Evolutionary conservation across 2,888 invertebrate genomes (phyloP), one percentile per base, ranked within the genome.

Genomic region (Ferrisia virgata): DNA sequence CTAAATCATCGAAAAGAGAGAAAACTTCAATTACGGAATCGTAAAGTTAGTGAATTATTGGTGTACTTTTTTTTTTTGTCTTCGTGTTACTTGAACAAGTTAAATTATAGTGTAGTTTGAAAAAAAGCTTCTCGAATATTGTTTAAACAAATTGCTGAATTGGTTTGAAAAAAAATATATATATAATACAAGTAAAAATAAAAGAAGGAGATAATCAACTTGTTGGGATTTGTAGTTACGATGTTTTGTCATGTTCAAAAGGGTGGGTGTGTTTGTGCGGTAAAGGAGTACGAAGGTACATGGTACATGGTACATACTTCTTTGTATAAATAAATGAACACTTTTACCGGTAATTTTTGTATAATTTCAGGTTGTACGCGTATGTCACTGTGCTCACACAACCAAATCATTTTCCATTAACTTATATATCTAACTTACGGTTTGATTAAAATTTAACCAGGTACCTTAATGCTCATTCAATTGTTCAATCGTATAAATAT

Each of bases 401-500:
- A 31, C 28, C 9, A 33, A n/a, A 13, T n/a, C 25, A 3, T 69
- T 76, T n/a, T 36, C 72, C 36, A 76, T 76, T 36, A 36, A 0
- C 28, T 18, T n/a, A 25, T n/a, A n/a, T n/a, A 76, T 33, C 72
- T 18, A 76, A 76, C 28, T 28, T 28, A 53, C 8, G 64, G 2
- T 76, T 76, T 76, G 72, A 76, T 76, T 76, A 76, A 76, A 33
- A 76, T 76, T 76, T 33, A 76, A 76, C n/a, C n/a, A n/a, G n/a
- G 31, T 36, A 76, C 64, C 13, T 64, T 76, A 76, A 76, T 76
- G 72, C 72, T 76, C 72, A 76, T 76, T 76, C 72, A 76, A 76
- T 76, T 76, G 72, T 76, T 76, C 1, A 8, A 69, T 6, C 5
- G n/a, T 18, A 28, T 76, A 11, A 76, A 76, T 76, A 76, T 76